Evolutionary conservation across 1,140 invertebrate species (phyloP).

Genomic region (Drosophila tropicalis): DNA sequence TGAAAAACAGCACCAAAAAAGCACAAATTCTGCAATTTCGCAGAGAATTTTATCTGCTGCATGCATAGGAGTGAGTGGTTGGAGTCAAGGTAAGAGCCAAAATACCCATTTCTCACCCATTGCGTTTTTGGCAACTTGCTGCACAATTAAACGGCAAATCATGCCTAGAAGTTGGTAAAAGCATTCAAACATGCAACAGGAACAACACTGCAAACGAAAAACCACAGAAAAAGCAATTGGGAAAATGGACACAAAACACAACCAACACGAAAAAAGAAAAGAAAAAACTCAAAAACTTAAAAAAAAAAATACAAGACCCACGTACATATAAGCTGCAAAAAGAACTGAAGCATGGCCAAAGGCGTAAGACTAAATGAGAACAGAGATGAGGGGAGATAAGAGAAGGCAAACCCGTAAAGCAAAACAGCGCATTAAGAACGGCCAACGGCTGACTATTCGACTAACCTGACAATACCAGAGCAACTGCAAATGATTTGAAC

Average conservation of each 20-base stretch:
- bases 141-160: constrained; percentile 81
- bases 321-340: background rate
- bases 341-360: constrained; percentile 65
- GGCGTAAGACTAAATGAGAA: constrained; percentile 38
- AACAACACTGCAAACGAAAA: constrained; percentile 28
- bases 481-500: background rate
- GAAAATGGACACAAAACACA: constrained; percentile 53
- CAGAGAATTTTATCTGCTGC: constrained; percentile 4
- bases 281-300: constrained; percentile 49
- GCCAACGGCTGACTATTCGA: background rate
- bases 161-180: constrained; percentile 72
- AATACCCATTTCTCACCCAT: constrained; percentile 61
- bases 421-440: constrained; percentile 4
- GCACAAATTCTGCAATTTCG: background rate
- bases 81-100: constrained; percentile 31
- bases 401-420: background rate
- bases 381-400: background rate
- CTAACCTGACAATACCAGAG: background rate
- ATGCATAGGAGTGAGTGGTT: background rate
- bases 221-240: constrained; percentile 14
- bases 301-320: constrained; percentile 21
- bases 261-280: constrained; percentile 21
- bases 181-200: constrained; percentile 42
- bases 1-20: too few species aligned
- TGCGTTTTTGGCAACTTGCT: constrained; percentile 64